These are phyloP conservation scores for Pseudomyrmex flavicornis DNA, from an alignment of 1,140 invertebrate genomes.

Conservation along the genomic window DNA sequence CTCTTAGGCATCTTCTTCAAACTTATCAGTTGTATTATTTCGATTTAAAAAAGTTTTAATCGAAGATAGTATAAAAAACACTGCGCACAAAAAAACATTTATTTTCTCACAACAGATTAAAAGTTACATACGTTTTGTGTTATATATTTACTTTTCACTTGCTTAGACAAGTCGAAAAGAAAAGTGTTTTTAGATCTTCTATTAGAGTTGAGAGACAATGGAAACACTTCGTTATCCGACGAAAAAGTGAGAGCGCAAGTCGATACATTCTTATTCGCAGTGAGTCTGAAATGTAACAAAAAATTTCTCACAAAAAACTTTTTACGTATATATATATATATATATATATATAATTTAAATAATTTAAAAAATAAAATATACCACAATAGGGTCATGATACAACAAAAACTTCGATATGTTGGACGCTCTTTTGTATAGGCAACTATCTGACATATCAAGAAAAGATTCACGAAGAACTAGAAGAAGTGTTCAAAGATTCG, in stretches of 20 bases:
- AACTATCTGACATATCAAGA: constrained; percentile 87
- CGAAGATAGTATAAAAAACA: no score
- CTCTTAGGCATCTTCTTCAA: no score
- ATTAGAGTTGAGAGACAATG: constrained; percentile 86
- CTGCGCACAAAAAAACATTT: no score
- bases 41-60: no score
- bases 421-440: constrained; percentile 86
- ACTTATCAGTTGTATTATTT: no score
- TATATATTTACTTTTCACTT: background rate
- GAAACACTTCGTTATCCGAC: constrained; percentile 86
- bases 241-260: constrained; percentile 90
- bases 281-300: constrained; percentile 19
- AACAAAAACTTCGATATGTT: constrained; percentile 86
- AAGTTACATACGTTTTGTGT: no score
- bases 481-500: constrained; percentile 85
- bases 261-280: constrained; percentile 92
- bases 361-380: background rate
- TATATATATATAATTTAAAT: background rate
- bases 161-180: constrained; percentile 78
- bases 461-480: constrained; percentile 87
- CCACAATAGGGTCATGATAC: constrained; percentile 87
- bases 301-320: background rate
- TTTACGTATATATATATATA: background rate
- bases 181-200: constrained; percentile 90
- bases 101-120: no score